Base-by-base conservation (phyloP, 1,140 invertebrate genomes). In the Theocolax elegans region DNA sequence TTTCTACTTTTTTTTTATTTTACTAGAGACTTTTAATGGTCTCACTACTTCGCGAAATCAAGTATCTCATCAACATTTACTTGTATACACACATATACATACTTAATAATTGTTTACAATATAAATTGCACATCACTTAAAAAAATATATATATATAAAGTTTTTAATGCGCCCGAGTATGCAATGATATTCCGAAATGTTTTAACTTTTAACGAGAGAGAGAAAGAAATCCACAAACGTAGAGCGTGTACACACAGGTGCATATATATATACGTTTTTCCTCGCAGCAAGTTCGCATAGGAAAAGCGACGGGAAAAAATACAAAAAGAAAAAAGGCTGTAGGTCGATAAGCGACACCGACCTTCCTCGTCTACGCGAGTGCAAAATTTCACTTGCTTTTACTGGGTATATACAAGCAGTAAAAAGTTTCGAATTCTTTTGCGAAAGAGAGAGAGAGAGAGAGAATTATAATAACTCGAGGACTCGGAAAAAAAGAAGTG, bases 311-410 rank as follows among this genome's bases (percentile, higher is more conserved):
- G 15, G 9, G 48, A 62, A 62, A 62, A 62, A 31, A 35, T 35
- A 10, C 3, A 62, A 62, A 62, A 49, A 48, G 44, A 27, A 60
- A 62, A 48, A 62, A 62, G 53, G 25, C 44, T 49, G 42, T 62
- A 62, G 59, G 44, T 62, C 58, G 58, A 46, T 62, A 62, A 62
- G 17, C 25, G 59, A 31, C 59, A 48, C 23, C 58, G 58, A 60
- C 38, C 38, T 44, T 46, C 13, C 25, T 42, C n/a, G n/a, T n/a
- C 27, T 35, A n/a, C 7, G 40, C 40, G 40, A 44, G n/a, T 21
- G 35, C 44, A 15, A 62, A 62, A 62, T 62, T 48, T 49, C 44
- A 62, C 29, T 48, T 35, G 27, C 58, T 62, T 49, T 48, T 35
- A 48, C 44, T n/a, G n/a, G 21, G 42, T 44, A 9, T 6, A 8